These are phyloP conservation scores for Drosophila jambulina DNA, from an alignment of 1,140 invertebrate genomes.

Conservation along the genomic window DNA sequence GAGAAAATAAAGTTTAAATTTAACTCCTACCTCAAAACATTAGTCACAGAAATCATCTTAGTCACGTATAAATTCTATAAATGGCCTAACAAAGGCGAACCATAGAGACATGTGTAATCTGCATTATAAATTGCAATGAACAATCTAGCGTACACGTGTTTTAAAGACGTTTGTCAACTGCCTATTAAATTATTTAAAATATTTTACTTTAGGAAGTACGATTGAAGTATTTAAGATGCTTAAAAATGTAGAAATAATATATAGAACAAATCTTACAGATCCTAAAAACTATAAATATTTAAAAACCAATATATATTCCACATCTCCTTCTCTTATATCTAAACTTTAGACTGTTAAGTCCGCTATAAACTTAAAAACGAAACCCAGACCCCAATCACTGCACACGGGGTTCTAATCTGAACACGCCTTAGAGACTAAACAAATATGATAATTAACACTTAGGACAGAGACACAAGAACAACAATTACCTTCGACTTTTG, in stretches of 20 bases:
- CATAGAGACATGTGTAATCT: neutral
- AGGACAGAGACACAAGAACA: conserved; percentile 34
- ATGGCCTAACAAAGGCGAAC: neutral
- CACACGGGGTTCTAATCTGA: conserved; percentile 28
- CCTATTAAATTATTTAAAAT: neutral
- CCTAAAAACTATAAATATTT: neutral
- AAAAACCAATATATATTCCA: neutral
- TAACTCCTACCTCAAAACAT: neutral
- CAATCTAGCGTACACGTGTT: neutral
- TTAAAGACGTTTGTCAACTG: neutral
- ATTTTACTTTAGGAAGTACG: too few relatives aligned
- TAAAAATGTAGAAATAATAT: neutral
- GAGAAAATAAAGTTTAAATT: neutral
- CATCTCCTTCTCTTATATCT: neutral
- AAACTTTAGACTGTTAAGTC: neutral
- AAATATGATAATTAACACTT: conserved; percentile 54
- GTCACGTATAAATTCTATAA: neutral
- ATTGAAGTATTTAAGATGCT: neutral
- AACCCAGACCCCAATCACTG: neutral
- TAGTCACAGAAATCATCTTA: neutral
- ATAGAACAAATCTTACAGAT: neutral
- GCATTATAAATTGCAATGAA: neutral
- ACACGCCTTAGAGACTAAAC: conserved; percentile 27
- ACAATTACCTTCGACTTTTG: conserved; percentile 50
- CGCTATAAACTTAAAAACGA: neutral